Conservation (phyloP, 2,797 vertebrate species). For the Streptopelia turtur region DNA sequence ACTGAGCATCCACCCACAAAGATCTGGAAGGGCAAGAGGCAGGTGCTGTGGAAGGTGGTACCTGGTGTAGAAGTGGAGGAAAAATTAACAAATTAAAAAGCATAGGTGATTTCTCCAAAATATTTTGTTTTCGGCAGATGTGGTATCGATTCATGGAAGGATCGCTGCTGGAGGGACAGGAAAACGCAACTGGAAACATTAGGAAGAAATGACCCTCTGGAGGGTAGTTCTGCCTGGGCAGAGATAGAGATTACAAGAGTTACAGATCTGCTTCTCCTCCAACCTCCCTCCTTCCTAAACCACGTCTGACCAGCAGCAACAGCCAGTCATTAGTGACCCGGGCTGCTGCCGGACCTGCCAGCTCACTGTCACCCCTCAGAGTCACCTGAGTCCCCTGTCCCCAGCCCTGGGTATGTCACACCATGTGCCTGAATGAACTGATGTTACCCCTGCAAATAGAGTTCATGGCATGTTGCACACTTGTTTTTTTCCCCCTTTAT, state of each 20-base stretch:
- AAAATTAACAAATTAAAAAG: background rate
- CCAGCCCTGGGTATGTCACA: slow-evolving; percentile 34
- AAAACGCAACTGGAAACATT: background rate
- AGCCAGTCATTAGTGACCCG: background rate
- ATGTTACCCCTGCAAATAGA: slow-evolving; percentile 27
- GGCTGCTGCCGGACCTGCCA: background rate
- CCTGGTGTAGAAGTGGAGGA: background rate
- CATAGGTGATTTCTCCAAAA: background rate
- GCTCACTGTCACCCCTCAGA: background rate
- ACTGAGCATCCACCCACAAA: background rate
- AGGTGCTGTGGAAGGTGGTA: background rate
- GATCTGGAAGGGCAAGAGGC: background rate
- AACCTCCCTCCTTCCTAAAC: background rate
- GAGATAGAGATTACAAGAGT: background rate
- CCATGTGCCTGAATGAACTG: slow-evolving; percentile 6
- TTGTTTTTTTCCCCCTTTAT: slow-evolving; percentile 20
- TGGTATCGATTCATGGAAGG: background rate
- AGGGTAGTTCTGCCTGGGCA: background rate
- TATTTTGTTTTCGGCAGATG: background rate
- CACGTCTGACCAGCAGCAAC: background rate
- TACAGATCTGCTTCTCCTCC: background rate
- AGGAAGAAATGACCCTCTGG: background rate
- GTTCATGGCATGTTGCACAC: slow-evolving; percentile 4
- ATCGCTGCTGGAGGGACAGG: background rate
- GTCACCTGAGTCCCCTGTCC: background rate